Evolutionary conservation across 2,888 invertebrate species (phyloP).

Genomic region (Plagiodera versicolora): DNA sequence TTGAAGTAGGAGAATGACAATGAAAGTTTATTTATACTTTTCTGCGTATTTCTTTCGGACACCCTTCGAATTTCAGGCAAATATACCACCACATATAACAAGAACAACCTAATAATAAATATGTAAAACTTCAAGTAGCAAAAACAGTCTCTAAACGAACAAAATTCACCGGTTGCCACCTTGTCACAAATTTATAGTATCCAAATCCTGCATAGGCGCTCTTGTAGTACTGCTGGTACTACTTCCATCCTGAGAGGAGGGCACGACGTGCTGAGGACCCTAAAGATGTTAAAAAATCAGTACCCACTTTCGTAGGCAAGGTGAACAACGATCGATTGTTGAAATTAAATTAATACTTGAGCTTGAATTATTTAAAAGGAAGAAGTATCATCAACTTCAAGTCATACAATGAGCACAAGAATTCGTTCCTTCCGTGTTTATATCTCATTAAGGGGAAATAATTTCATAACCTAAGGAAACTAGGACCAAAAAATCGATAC

Average conservation of each 20-base stretch:
- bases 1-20: too few species aligned
- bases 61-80: neutral
- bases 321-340: too few species aligned
- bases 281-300: neutral
- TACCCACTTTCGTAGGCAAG: too few species aligned
- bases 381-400: too few species aligned
- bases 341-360: too few species aligned
- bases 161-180: slow-evolving; percentile 17
- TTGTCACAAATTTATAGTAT: slow-evolving; percentile 68
- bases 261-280: neutral
- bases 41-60: too few species aligned
- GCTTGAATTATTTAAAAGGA: too few species aligned
- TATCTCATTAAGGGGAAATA: too few species aligned
- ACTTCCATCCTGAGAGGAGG: slow-evolving; percentile 17
- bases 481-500: neutral
- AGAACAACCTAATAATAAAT: neutral
- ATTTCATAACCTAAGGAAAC: too few species aligned
- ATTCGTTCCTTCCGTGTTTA: too few species aligned
- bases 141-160: slow-evolving; percentile 10
- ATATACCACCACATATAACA: neutral
- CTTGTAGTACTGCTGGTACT: slow-evolving; percentile 48
- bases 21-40: too few species aligned
- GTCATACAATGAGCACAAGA: too few species aligned
- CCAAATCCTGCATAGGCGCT: slow-evolving; percentile 73
- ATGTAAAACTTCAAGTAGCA: slow-evolving; percentile 27